A percentile compares a stretch with the other conserved stretches of the same genome.
phyloP scores from a whole-genome alignment of 1,140 invertebrate species.

The Aphidius gifuensis region DNA sequence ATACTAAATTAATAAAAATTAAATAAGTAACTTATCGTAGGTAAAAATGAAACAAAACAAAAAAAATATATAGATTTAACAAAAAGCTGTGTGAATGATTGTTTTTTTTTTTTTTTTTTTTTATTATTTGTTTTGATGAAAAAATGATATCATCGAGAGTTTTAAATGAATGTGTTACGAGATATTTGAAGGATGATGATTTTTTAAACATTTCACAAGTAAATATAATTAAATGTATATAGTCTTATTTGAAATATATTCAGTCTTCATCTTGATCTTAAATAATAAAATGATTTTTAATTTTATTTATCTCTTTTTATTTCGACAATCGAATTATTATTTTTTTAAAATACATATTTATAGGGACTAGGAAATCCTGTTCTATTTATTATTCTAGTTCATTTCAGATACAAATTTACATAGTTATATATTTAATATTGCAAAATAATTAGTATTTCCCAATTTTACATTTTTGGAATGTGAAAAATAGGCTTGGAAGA shows the following conservation, averaged over 20 bases:
- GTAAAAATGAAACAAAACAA: too few relatives aligned
- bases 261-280: conserved; percentile 10
- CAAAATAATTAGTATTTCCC: too few relatives aligned
- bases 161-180: neutral
- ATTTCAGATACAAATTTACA: too few relatives aligned
- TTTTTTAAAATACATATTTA: neutral
- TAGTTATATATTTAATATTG: too few relatives aligned
- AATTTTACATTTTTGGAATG: too few relatives aligned
- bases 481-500: too few relatives aligned
- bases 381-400: neutral
- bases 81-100: neutral
- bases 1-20: neutral
- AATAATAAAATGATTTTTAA: conserved; percentile 1
- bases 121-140: neutral
- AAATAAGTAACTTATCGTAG: too few relatives aligned
- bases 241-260: conserved; percentile 13
- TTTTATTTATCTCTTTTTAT: conserved; percentile 1
- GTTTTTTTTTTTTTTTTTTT: conserved; percentile 5
- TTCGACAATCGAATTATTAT: neutral
- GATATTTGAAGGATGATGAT: neutral
- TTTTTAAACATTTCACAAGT: neutral
- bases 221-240: conserved; percentile 8
- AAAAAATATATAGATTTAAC: too few relatives aligned
- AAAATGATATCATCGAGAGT: neutral
- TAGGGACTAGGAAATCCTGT: neutral